phyloP scores from a whole-genome alignment of 2,113 vertebrate genomes.

The Bambusicola thoracicus region DNA sequence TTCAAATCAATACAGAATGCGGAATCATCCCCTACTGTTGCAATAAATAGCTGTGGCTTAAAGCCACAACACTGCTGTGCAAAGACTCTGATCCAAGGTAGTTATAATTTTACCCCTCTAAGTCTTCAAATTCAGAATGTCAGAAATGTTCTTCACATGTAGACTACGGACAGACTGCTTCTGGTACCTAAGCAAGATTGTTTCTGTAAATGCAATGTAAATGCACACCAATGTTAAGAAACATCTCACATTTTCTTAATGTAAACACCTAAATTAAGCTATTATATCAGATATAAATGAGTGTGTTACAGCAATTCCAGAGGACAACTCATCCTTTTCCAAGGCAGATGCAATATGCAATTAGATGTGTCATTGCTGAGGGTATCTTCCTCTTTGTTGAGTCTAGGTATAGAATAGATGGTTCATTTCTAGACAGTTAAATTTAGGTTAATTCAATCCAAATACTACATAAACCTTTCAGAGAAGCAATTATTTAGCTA shows the following conservation, averaged over 20 bases:
- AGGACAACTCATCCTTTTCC: background rate
- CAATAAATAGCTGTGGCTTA: background rate
- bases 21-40: background rate
- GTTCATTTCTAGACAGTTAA: background rate
- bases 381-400: background rate
- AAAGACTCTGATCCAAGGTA: background rate
- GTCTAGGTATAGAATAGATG: background rate
- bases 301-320: background rate
- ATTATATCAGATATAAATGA: background rate
- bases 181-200: background rate
- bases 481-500: conserved; percentile 9
- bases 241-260: background rate
- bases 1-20: background rate
- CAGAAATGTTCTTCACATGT: background rate
- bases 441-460: conserved; percentile 3
- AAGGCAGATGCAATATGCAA: background rate
- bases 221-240: rapidly evolving
- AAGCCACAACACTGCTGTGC: background rate
- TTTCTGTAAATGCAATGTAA: background rate
- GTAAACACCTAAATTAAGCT: background rate
- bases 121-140: background rate
- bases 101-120: background rate
- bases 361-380: background rate
- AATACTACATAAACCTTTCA: background rate
- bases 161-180: background rate